phyloP scores from a whole-genome alignment of 2,113 vertebrate genomes.

The Pao palembangensis region DNA sequence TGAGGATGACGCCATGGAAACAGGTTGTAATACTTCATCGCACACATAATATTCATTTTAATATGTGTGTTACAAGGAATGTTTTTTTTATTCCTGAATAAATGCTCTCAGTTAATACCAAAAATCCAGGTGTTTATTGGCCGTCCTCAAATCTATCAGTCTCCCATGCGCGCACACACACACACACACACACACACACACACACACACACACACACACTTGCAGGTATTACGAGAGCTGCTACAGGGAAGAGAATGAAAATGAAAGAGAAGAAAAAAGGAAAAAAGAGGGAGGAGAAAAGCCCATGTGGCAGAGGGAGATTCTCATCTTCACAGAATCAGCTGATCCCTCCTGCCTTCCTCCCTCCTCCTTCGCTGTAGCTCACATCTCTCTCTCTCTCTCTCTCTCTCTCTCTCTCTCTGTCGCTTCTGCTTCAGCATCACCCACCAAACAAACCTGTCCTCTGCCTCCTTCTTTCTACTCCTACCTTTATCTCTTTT shows the following conservation, averaged over 20 bases:
- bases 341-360: slow-evolving; percentile 46
- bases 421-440: neutral
- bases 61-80: neutral
- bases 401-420: neutral
- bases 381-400: neutral
- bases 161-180: neutral
- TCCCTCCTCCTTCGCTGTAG: neutral
- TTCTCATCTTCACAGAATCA: slow-evolving; percentile 68
- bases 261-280: neutral
- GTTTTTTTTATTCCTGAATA: no score
- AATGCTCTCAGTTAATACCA: no score
- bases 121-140: no score
- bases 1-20: no score
- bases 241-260: slow-evolving; percentile 33
- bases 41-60: neutral
- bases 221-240: slow-evolving; percentile 39
- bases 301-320: slow-evolving; percentile 68
- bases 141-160: neutral
- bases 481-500: slow-evolving; percentile 25
- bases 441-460: slow-evolving; percentile 10
- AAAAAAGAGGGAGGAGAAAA: slow-evolving; percentile 61
- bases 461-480: slow-evolving; percentile 21
- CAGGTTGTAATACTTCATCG: no score
- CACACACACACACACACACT: slow-evolving; percentile 16
- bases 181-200: slow-evolving; percentile 3